Percentiles rank a stretch among this genome's conserved stretches.
These are phyloP conservation scores for Aphaenogaster rudis DNA, from an alignment of 1,140 invertebrate species.

Conservation along the genomic window DNA sequence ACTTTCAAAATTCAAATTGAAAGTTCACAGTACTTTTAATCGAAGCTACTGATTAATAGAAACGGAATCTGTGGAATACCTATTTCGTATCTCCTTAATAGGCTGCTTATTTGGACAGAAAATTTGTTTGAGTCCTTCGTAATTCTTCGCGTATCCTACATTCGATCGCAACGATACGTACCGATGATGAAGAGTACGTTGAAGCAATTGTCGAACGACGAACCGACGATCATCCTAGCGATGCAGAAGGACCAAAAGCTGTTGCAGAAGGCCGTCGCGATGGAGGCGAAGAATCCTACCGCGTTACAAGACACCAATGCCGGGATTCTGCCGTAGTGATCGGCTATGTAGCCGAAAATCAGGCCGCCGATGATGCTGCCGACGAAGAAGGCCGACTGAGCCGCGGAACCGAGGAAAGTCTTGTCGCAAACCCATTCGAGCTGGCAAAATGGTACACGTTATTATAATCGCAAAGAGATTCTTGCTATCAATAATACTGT, in stretches of 20 bases:
- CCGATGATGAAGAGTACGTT: slow-evolving; percentile 97
- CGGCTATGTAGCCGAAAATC: slow-evolving; percentile 87
- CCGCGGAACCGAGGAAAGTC: slow-evolving; percentile 90
- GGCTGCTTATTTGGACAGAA: slow-evolving; percentile 18
- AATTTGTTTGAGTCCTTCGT: not conserved
- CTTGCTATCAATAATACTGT: not conserved
- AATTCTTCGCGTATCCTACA: not conserved
- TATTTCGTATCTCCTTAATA: slow-evolving; percentile 12
- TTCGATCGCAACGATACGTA: slow-evolving; percentile 84
- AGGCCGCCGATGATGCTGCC: slow-evolving; percentile 87
- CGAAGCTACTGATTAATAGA: not conserved
- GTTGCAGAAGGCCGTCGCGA: slow-evolving; percentile 91
- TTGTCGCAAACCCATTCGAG: slow-evolving; percentile 95
- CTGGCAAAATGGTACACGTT: slow-evolving; percentile 81
- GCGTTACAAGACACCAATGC: slow-evolving; percentile 91
- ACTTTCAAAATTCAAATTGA: not conserved
- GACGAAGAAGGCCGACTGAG: slow-evolving; percentile 90
- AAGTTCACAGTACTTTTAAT: slow-evolving; percentile 1
- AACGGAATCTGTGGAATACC: not conserved
- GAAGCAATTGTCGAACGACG: slow-evolving; percentile 96
- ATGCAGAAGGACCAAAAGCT: slow-evolving; percentile 92
- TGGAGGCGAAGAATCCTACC: slow-evolving; percentile 92
- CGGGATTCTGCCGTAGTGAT: slow-evolving; percentile 87
- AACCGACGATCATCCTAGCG: slow-evolving; percentile 93
- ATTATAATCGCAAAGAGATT: not conserved